phyloP scores from a whole-genome alignment of 37 sponge, comb jelly and placozoan species.

The Beroe ovata region DNA sequence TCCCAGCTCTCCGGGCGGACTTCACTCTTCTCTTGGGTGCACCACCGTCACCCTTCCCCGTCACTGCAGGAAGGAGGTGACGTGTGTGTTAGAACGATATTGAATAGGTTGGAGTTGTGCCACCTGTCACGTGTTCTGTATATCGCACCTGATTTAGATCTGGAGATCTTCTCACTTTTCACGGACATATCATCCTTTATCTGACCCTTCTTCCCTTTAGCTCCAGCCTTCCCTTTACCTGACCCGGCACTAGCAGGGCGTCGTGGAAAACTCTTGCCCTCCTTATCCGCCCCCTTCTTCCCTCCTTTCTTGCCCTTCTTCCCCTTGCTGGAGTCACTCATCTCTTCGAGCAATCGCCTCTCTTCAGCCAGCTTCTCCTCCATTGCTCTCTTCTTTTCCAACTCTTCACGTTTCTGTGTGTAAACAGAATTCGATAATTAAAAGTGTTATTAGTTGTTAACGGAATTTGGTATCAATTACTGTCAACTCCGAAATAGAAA shows the following conservation, averaged over 20 bases:
- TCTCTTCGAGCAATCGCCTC: conserved; percentile 17
- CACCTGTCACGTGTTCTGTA: no score
- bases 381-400: conserved; percentile 44
- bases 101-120: no score
- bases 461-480: no score
- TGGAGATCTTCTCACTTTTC: conserved; percentile 49
- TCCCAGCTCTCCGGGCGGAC: conserved; percentile 47
- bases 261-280: conserved; percentile 60
- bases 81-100: no score
- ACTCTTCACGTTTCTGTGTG: conserved; percentile 40
- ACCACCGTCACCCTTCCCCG: conserved; percentile 13
- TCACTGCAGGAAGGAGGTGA: background rate
- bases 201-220: conserved; percentile 49
- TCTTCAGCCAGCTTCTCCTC: conserved; percentile 60
- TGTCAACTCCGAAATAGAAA: no score
- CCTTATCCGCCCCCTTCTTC: conserved; percentile 1
- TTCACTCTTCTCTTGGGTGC: conserved; percentile 33
- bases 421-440: background rate
- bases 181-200: conserved; percentile 62
- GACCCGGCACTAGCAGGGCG: conserved; percentile 39
- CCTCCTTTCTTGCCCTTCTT: conserved; percentile 46
- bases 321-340: conserved; percentile 38
- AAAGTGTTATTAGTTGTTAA: no score
- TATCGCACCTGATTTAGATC: conserved; percentile 53
- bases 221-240: conserved; percentile 6